Percentiles rank a stretch among this genome's conserved stretches.
Conservation (phyloP, 2,888 invertebrate genomes). For the Synergus japonicus region DNA sequence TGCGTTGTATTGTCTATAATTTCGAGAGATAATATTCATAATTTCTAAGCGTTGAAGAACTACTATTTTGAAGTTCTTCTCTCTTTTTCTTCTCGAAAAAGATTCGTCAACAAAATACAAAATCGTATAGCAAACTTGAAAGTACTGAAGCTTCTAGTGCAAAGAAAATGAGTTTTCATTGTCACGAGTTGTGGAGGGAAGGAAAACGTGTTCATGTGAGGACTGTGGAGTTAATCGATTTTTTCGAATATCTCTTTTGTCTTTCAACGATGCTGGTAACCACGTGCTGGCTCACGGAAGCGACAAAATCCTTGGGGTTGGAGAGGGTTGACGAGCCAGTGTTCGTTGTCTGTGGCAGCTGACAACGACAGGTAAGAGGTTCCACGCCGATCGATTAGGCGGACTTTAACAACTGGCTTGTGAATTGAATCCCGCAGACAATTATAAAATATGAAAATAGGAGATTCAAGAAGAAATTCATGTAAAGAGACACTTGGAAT, state of each 20-base stretch:
- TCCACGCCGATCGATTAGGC: not conserved
- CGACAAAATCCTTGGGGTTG: conserved; percentile 26
- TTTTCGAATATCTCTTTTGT: conserved; percentile 1
- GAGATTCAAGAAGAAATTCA: not conserved
- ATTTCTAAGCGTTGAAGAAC: too few relatives aligned
- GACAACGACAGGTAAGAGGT: conserved; percentile 16
- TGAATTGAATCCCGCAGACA: not conserved
- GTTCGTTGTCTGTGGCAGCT: conserved; percentile 19
- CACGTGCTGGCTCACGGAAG: conserved; percentile 25
- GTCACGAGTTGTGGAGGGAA: not conserved
- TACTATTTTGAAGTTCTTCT: too few relatives aligned
- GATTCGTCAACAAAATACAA: too few relatives aligned
- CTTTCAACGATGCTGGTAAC: not conserved
- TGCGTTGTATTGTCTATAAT: too few relatives aligned
- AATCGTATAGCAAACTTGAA: not conserved
- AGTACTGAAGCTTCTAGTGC: not conserved
- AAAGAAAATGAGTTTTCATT: conserved; percentile 23
- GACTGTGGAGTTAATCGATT: not conserved
- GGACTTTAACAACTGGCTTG: not conserved
- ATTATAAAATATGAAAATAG: not conserved
- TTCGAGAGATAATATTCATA: too few relatives aligned
- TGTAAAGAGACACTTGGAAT: not conserved
- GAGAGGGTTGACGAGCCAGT: conserved; percentile 5
- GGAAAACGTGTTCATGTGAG: conserved; percentile 13
- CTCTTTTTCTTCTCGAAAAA: too few relatives aligned